Evolutionary conservation across 2,797 vertebrate species (phyloP), one percentile per base, ranked within the genome.

Genomic region (Ambastaia sidthimunki): DNA sequence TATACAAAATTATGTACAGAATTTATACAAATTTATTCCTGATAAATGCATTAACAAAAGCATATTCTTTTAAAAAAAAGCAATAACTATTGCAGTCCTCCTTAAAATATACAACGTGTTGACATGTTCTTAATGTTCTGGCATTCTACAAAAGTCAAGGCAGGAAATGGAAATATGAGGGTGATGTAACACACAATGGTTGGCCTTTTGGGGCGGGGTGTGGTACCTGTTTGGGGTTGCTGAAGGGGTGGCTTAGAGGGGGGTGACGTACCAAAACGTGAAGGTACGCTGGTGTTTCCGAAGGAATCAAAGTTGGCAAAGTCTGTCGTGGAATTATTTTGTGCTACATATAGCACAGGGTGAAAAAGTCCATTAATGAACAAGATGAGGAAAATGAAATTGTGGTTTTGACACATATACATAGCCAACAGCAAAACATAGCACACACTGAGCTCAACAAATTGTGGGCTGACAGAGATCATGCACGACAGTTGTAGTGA

Each of bases 261-360:
- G 87, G 92, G 95, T 91, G 97, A 95, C 90, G 96, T 95, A 95
- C 96, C 95, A 93, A 97, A 96, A 94, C 96, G 95, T 94, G 95
- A 96, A 89, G 95, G 93, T 91, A 94, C 96, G 95, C 93, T 92
- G 94, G 96, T 94, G 92, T 96, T 97, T 95, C 96, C 96, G 95
- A 99, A 99, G 90, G 96, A 96, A 92, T 97, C 97, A 97, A 99
- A 99, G 93, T 98, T 97, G 95, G 97, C 97, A 98, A 99, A 99
- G 93, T 97, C 96, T 94, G 95, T 94, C 89, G 94, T 94, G 94
- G 95, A 93, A 93, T 95, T 95, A 94, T 92, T 96, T 92, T 96
- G 96, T 94, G 95, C 95, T 95, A 96, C 94, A 95, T 92, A 93
- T 90, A 87, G 93, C 88, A 93, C 13, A 78, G 25, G 65, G 47